These are phyloP conservation scores for Drosophila murphyi DNA, from an alignment of 1,140 invertebrate genomes.

Conservation along the genomic window DNA sequence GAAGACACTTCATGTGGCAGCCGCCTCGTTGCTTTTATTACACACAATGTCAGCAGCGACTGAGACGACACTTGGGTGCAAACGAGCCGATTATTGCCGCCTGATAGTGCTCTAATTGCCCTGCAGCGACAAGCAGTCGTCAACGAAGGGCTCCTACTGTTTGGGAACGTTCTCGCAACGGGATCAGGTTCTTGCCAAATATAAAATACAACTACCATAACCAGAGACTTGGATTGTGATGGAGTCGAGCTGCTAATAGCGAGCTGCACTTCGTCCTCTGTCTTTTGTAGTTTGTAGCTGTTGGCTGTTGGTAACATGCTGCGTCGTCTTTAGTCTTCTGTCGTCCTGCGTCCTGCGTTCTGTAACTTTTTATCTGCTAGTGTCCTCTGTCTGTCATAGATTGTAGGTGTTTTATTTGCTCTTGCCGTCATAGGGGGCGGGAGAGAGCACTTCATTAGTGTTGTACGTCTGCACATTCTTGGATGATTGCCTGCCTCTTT, in stretches of 20 bases:
- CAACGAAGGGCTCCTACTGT: conserved; percentile 64
- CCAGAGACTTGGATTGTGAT: not conserved
- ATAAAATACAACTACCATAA: not conserved
- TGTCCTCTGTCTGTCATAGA: conserved; percentile 9
- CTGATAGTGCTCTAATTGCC: conserved; percentile 81
- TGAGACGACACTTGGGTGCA: conserved; percentile 76
- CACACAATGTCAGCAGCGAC: conserved; percentile 52
- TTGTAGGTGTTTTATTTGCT: conserved; percentile 53
- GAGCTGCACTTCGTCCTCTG: conserved; percentile 38
- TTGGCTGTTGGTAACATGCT: conserved; percentile 51
- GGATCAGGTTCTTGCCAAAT: conserved; percentile 21
- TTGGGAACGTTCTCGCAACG: conserved; percentile 36
- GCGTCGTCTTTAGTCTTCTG: conserved; percentile 10
- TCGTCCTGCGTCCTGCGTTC: not conserved
- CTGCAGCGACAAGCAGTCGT: conserved; percentile 59
- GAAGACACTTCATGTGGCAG: conserved; percentile 19
- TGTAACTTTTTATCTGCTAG: conserved; percentile 5
- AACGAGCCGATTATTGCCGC: conserved; percentile 80
- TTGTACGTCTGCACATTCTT: conserved; percentile 46
- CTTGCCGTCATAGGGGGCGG: not conserved
- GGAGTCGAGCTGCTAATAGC: not conserved
- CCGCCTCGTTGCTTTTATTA: conserved; percentile 54
- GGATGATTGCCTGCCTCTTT: conserved; percentile 14
- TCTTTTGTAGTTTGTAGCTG: not conserved
- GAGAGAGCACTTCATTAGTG: conserved; percentile 72